A percentile compares a stretch with the other conserved stretches of the same genome.
Conservation (phyloP, 1,140 invertebrate genomes). For the Drosophila bocqueti region DNA sequence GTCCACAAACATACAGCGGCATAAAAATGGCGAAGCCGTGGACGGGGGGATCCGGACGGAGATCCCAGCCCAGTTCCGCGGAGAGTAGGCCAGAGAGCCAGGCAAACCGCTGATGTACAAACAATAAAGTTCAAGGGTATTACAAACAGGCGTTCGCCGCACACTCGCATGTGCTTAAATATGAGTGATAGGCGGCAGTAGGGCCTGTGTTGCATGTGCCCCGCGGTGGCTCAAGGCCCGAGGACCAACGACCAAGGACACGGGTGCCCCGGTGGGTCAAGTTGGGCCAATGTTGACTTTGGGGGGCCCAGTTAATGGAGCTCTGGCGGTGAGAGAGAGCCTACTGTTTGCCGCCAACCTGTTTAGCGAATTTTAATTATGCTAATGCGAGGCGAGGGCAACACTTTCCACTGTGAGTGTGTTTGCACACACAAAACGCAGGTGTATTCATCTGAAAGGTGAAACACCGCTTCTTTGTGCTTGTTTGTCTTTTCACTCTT, state of each 20-base stretch:
- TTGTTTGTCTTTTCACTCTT: slow-evolving; percentile 21
- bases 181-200: slow-evolving; percentile 55
- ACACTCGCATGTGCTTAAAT: slow-evolving; percentile 36
- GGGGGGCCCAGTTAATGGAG: slow-evolving; percentile 59
- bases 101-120: slow-evolving; percentile 80
- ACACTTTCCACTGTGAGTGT: slow-evolving; percentile 7
- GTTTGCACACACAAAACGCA: slow-evolving; percentile 28
- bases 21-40: slow-evolving; percentile 47
- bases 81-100: slow-evolving; percentile 27
- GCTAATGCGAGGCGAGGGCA: slow-evolving; percentile 72
- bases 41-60: slow-evolving; percentile 23
- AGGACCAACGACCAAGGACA: slow-evolving; percentile 35
- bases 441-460: slow-evolving; percentile 54
- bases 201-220: slow-evolving; percentile 56
- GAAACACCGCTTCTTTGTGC: slow-evolving; percentile 42
- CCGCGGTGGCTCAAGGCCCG: slow-evolving; percentile 56
- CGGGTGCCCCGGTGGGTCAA: slow-evolving; percentile 58
- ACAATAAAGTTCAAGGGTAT: slow-evolving; percentile 85
- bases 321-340: neutral
- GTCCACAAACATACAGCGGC: slow-evolving; percentile 34
- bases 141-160: slow-evolving; percentile 49
- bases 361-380: slow-evolving; percentile 79
- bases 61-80: slow-evolving; percentile 6
- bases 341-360: slow-evolving; percentile 53
- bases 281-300: slow-evolving; percentile 65